Base-by-base conservation (phyloP, 2,797 vertebrate genomes). In the Clarias platycephalus region DNA sequence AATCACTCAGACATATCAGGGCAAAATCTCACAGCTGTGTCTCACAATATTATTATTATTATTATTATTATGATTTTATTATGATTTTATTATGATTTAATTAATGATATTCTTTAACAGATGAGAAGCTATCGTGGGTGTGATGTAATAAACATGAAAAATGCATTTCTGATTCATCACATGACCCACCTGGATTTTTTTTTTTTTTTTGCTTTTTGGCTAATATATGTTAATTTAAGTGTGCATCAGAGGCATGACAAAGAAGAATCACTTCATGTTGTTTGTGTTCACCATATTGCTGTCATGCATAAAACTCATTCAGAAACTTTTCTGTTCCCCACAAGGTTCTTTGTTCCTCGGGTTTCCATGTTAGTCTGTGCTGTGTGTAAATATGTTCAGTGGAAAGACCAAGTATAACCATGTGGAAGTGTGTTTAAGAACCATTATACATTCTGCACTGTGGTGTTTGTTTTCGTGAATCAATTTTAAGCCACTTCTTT, bases 341-440 rank as follows among this genome's bases (percentile, higher is more conserved):
- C 31, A 62, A 78, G 55, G 31, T 78, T 78, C 15, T 44, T 28
- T 66, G 24, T 31, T 80, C 40, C n/a, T 40, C 34, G 3, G 20
- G 31, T 62, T 78, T 62, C 5, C n/a, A 26, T 63, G 58, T 26
- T 44, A 62, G 34, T 40, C 12, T 66, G 15, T 66, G 62, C 37
- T 55, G 58, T 66, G 77, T 80, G 63, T 28, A 80, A 80, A 80
- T 28, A 80, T 64, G 24, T 49, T 7, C 40, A 62, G 34, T 62
- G 53, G 53, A 67, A 49, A 4, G 16, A 66, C 78, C 77, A 80
- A 66, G 40, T 16, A 62, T 58, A 62, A 80, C 53, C 20, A 49
- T 28, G 37, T 53, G 16, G 12, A 79, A 77, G 13, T 49, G 34
- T 67, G 40, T 53, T 67, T 31, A 67, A 67, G 16, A 6, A 55